Base-by-base conservation (phyloP, 1,140 invertebrate species). In the Pinna nobilis region DNA sequence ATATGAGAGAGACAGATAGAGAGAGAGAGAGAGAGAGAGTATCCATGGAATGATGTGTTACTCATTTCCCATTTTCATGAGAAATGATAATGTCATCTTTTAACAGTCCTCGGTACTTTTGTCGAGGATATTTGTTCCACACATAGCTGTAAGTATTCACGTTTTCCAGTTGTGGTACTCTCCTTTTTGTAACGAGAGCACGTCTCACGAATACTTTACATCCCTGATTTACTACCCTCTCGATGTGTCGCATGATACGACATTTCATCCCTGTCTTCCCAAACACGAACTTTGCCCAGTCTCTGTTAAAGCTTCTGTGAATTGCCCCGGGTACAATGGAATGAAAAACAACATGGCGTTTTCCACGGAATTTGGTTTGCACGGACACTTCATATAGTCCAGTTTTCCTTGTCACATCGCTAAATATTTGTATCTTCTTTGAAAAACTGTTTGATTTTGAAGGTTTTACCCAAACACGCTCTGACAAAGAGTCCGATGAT, bases 301-400 rank as follows among this genome's bases (percentile, higher is more conserved):
- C n/a, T 25, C 25, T 2, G 20, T 59, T 39, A 23, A 44, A 11
- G 9, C 9, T 44, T n/a, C 39, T 44, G 20, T 59, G 20, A 18
- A 57, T 53, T 3, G 28, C 39, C n/a, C 33, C 23, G 3, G 66
- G 20, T n/a, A 55, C 59, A 1, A 69, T 18, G 30, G 30, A 41
- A n/a, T n/a, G 33, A 20, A 63, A 74, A 25, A 74, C 51, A 11
- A 69, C 65, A 20, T 74, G 65, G 1, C 55, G 35, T 64, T 51
- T 74, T 39, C 57, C 35, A 28, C 28, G 35, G 0, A 47, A 23
- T 25, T 63, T 61, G 4, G 72, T 74, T 60, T 74, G 72, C 15
- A 74, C 59, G 6, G 72, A 32, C 23, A 74, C n/a, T 63, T 74
- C 72, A 28, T 74, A 74, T 28, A 74, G 3, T 37, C 57, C 68